These are phyloP conservation scores for Sicus ferrugineus DNA, from an alignment of 2,888 invertebrate genomes.

Conservation along the genomic window DNA sequence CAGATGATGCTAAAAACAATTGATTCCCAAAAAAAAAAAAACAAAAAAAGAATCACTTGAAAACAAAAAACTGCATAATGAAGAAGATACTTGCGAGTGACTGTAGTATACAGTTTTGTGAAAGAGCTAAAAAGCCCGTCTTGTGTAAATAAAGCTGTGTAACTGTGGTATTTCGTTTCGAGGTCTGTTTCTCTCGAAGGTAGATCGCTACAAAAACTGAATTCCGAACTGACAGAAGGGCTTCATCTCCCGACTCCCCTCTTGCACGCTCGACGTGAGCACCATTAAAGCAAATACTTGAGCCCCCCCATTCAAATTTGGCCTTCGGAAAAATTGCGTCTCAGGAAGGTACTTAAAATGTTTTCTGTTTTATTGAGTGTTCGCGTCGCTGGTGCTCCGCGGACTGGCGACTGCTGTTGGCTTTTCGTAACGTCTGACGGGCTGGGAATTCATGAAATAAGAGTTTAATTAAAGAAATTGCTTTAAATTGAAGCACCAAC, in stretches of 20 bases:
- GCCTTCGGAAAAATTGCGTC: constrained; percentile 21
- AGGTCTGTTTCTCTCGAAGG: neutral
- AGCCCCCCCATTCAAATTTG: constrained; percentile 29
- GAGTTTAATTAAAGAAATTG: constrained; percentile 56
- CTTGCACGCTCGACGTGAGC: neutral
- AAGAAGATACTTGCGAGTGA: constrained; percentile 6
- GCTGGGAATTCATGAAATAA: constrained; percentile 50
- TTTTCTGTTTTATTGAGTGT: neutral
- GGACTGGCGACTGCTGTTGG: neutral
- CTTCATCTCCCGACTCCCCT: neutral
- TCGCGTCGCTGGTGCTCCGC: neutral
- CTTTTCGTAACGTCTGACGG: neutral
- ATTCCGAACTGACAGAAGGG: neutral
- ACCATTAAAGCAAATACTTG: constrained; percentile 25
- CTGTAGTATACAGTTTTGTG: neutral
- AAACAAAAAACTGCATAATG: constrained; percentile 13
- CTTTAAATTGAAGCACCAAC: constrained; percentile 14
- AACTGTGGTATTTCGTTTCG: neutral
- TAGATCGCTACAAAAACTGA: neutral
- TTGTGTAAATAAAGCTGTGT: constrained; percentile 11
- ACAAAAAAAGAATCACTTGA: neutral
- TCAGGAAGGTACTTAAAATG: constrained; percentile 30
- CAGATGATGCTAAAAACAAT: neutral
- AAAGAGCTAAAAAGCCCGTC: neutral
- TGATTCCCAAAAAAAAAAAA: constrained; percentile 5